Base-by-base conservation (phyloP, 1,140 invertebrate genomes). In the Sycophaga agraensis region DNA sequence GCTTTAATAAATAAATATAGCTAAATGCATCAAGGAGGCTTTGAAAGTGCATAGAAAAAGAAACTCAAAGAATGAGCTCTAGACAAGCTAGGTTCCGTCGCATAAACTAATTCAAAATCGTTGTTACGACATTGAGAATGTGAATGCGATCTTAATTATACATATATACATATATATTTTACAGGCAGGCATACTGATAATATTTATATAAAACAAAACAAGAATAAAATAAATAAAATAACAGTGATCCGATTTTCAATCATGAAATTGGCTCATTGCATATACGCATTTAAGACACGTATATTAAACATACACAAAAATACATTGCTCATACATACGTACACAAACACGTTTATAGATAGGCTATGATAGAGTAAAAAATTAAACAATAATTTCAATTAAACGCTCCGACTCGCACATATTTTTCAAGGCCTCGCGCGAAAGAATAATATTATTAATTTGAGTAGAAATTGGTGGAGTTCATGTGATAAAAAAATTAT, bases 321-420 rank as follows among this genome's bases (percentile, higher is more conserved):
- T 58, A 63, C 46, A 51, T n/a, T n/a, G n/a, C n/a, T n/a, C n/a
- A 37, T 45, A 63, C 42, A 46, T 54, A 60, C 39, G 51, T 62
- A 70, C 65, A 62, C 45, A 73, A 58, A 65, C 61, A 71, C 71
- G 71, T 74, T 75, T 74, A 76, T 77, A 73, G 73, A 71, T 79
- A 80, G 76, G 76, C 76, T 79, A 80, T 78, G 77, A 80, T 79
- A 80, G 75, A 73, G 72, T 79, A 75, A 77, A 73, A 6, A 11
- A 31, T 71, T 78, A 78, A 74, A 55, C 17, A 66, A 59, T 74
- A 70, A 69, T 66, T 74, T 75, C 66, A 65, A 73, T 72, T 70
- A 60, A 70, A 69, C 67, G 72, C 64, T 75, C 71, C 72, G 72
- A 72, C 66, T 70, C 62, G 71, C 68, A 68, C 63, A 66, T 70